Conservation (phyloP, 2,113 vertebrate species). For the Rhadina sibilatrix region DNA sequence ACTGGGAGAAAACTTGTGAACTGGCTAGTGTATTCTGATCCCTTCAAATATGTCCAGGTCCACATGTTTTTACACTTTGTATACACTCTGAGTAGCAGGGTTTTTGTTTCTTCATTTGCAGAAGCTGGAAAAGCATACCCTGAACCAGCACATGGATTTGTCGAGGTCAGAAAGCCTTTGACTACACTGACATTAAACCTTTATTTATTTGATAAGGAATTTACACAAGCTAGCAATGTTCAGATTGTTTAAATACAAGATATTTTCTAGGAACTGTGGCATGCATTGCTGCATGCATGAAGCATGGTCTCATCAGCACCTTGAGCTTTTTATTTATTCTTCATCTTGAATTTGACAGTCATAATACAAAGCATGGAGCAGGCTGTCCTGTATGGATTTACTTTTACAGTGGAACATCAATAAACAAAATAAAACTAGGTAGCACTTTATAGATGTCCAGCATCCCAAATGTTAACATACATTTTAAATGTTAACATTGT, state of each 20-base stretch:
- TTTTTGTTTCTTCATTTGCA: neutral
- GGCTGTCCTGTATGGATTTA: neutral
- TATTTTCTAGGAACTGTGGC: neutral
- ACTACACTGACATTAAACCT: neutral
- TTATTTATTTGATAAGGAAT: neutral
- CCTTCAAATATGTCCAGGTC: neutral
- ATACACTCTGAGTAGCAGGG: neutral
- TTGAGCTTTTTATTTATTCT: neutral
- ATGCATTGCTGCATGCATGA: neutral
- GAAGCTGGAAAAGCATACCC: neutral
- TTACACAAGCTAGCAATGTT: neutral
- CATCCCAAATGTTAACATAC: neutral
- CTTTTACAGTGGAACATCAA: neutral
- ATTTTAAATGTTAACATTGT: neutral
- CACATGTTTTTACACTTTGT: neutral
- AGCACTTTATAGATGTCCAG: neutral
- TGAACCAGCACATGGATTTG: neutral
- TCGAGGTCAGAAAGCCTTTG: neutral
- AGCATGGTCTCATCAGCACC: neutral
- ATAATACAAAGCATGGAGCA: neutral
- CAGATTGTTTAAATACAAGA: neutral
- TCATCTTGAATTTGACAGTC: neutral
- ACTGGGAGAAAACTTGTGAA: neutral
- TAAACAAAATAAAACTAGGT: neutral
- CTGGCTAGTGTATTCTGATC: neutral